Base-by-base conservation (phyloP, 2,888 invertebrate genomes). In the Epirrhoe tristata region DNA sequence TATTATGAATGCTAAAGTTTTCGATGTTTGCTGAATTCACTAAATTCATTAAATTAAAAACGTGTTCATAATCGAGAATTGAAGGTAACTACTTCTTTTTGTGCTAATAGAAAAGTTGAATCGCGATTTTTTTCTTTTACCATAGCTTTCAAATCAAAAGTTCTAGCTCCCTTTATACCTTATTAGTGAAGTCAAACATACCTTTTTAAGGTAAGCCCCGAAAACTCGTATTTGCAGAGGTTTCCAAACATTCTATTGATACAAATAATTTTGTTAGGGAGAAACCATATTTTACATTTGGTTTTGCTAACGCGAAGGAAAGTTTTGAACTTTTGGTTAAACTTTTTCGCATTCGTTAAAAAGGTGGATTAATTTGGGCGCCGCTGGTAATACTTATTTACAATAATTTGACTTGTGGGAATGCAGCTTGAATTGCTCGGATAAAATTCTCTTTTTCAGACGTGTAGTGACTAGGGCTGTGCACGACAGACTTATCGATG, bases 171-270 rank as follows among this genome's bases (percentile, higher is more conserved):
- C 81, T 80, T 80, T 83, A 84, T 82, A 85, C 84, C 86, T 90
- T 91, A 92, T 91, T 91, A 91, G 88, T 85, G 72, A 93, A 92
- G 87, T 90, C 89, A 93, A 93, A 93, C 80, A 92, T 82, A 89
- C 89, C 90, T 91, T 91, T 90, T 87, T 81, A 88, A 90, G 90
- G 86, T 88, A 77, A 71, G 71, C 67, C 81, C 81, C 77, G 81
- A 82, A 87, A n/a, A 84, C 86, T 81, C 82, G 73, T 91, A 83
- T 92, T 92, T 92, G 88, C 74, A 83, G 75, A 86, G 80, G 87
- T 86, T 79, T 75, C 75, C 86, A 86, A 89, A 89, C 88, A 89
- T 85, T 92, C 83, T 89, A 92, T 93, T 91, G 91, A 89, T 93
- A 91, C 86, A 89, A 92, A 91, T 90, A 88, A 91, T 91, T 87